Base-by-base conservation (phyloP, 2,797 vertebrate genomes). In the Naso thynnoides region DNA sequence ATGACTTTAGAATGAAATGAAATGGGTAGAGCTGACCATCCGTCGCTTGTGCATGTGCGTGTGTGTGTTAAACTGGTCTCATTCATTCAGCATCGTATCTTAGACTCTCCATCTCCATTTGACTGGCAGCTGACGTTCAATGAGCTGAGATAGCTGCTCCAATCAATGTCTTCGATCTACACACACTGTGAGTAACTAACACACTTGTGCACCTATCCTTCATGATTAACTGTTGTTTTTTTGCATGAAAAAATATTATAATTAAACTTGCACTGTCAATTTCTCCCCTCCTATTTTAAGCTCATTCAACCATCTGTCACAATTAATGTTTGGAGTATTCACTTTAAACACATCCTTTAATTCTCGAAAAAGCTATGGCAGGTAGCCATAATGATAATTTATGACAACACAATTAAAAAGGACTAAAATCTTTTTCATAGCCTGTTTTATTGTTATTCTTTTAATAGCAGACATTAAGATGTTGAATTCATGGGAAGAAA, bases 91-190 rank as follows among this genome's bases (percentile, higher is more conserved):
- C 69, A 71, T 81, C 72, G 76, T 84, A 91, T 91, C 83, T 90
- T 83, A 89, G 82, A 78, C 76, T 66, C 79, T 90, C 79, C 70
- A 77, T 91, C 83, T 90, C 77, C 61, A 76, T 85, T 77, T 87
- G 89, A 90, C 84, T 81, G 87, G 79, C 84, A 86, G 78, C 83
- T 90, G 89, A 90, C 74, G 24, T 57, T 73, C 86, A 82, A 77
- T 19, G 67, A 88, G 79, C 81, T 83, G 85, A 84, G 87, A 88
- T 85, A 83, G 80, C 78, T 42, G 41, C 73, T 70, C 76, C 39
- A 27, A 90, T 93, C 91, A 90, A 92, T 93, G 76, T 64, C 53
- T 93, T 94, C 86, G 86, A 92, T 92, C 84, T 65, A 59, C 81
- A 67, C 65, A 49, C 79, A 70, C 79, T 71, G 84, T 80, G 84